These are phyloP conservation scores for Elachura formosa DNA, from an alignment of 2,113 vertebrate species.

Conservation along the genomic window DNA sequence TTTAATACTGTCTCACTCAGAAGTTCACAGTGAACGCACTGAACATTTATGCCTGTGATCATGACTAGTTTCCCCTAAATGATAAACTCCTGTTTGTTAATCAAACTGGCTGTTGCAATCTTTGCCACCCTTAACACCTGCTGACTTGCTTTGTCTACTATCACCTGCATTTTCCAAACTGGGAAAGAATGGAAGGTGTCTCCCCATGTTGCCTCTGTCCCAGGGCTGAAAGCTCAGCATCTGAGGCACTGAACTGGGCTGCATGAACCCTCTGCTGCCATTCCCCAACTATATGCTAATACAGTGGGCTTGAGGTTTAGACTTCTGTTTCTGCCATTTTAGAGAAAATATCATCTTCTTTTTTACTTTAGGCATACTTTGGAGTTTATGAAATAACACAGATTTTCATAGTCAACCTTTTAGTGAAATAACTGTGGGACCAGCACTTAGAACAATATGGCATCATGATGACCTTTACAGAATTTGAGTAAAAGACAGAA, in stretches of 20 bases:
- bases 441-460: background rate
- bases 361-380: background rate
- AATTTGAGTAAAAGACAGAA: background rate
- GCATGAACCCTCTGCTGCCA: background rate
- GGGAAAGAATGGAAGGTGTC: background rate
- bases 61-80: background rate
- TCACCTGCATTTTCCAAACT: background rate
- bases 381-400: background rate
- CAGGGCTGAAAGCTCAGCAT: background rate
- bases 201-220: background rate
- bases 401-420: background rate
- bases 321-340: background rate
- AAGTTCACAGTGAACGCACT: background rate
- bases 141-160: background rate
- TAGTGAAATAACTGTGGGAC: background rate
- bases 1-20: background rate
- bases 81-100: background rate
- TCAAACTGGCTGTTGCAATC: background rate
- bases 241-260: background rate
- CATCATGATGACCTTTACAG: background rate
- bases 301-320: background rate
- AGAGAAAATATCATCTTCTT: background rate
- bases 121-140: background rate
- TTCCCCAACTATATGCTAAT: background rate
- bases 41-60: background rate